A percentile compares a stretch with the other conserved stretches of the same genome.
Evolutionary conservation across 2,888 invertebrate genomes (phyloP).

Genomic region (Sericinus montela): DNA sequence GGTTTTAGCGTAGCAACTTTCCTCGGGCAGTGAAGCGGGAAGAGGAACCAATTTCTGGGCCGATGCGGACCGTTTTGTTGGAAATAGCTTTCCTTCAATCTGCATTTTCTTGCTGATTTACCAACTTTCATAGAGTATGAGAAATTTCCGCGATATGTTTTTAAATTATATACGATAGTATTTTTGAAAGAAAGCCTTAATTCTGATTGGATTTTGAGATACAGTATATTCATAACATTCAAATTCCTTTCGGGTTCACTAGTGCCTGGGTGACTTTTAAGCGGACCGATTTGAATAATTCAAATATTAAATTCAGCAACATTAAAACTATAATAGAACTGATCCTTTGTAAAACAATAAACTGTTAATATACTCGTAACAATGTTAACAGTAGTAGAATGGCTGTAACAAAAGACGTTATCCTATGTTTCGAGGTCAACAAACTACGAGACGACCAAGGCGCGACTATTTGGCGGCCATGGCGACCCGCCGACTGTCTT

Average conservation of each 20-base stretch:
- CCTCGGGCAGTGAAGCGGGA: conserved; percentile 66
- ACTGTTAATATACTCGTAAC: conserved; percentile 46
- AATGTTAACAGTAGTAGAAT: conserved; percentile 47
- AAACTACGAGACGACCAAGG: conserved; percentile 50
- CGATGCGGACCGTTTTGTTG: conserved; percentile 76
- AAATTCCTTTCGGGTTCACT: too few species aligned
- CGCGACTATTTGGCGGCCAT: conserved; percentile 51
- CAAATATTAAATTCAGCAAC: too few species aligned
- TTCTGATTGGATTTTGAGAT: too few species aligned
- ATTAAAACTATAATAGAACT: too few species aligned
- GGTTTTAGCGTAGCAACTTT: conserved; percentile 69
- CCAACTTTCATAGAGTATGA: conserved; percentile 68
- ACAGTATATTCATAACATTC: too few species aligned
- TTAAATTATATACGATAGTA: conserved; percentile 34
- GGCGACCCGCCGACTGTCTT: conserved; percentile 51
- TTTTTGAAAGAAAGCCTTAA: conserved; percentile 26
- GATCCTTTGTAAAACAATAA: too few species aligned
- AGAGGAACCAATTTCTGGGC: conserved; percentile 76
- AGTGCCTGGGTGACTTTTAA: too few species aligned
- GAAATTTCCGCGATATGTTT: conserved; percentile 52
- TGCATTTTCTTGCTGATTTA: conserved; percentile 80
- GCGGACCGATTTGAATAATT: too few species aligned
- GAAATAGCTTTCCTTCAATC: conserved; percentile 79
- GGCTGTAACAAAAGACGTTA: conserved; percentile 67
- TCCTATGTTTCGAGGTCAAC: conserved; percentile 70